Base-by-base conservation (phyloP, 1,140 invertebrate species). In the Epicauta chinensis region DNA sequence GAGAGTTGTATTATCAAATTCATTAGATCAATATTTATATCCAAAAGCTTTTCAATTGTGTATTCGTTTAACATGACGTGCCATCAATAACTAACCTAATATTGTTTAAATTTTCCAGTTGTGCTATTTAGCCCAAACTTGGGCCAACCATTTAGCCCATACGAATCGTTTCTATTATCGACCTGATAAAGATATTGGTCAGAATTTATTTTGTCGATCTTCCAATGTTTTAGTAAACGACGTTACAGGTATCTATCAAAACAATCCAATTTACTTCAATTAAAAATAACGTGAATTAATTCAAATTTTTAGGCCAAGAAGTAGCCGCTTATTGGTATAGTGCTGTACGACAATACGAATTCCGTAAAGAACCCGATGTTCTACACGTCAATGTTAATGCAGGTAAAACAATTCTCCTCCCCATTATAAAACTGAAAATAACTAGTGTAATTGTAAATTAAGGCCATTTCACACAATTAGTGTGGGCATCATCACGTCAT, bases 381-480 rank as follows among this genome's bases (percentile, higher is more conserved):
- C 70, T 86, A 2, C 84, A 87, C 58, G 82, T 82, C 2, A 87
- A 87, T 58, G 83, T 87, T 4, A 87, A 87, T 64, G 81, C 86
- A 72, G 86, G 86, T 89, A 71, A 7, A 42, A 4, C 32, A 12
- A 30, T 29, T 41, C 6, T 34, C 16, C n/a, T n/a, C n/a, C n/a
- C n/a, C n/a, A n/a, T n/a, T n/a, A n/a, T n/a, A n/a, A n/a, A n/a
- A n/a, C n/a, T n/a, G n/a, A n/a, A n/a, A n/a, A n/a, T n/a, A n/a
- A n/a, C n/a, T n/a, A n/a, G 1, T 45, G 3, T 45, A 14, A 15
- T 14, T n/a, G 37, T 47, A 7, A 37, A 12, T 38, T 37, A 67
- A 89, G 89, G 89, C 61, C 88, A 94, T 66, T 95, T 94, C 70
- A 92, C 91, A 0, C 91, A 95, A 73, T 75, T 96, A 65, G 85